A percentile compares a stretch with the other conserved stretches of the same genome.
These are phyloP conservation scores for Acanthisitta chloris DNA, from an alignment of 2,113 vertebrate species.

Conservation along the genomic window DNA sequence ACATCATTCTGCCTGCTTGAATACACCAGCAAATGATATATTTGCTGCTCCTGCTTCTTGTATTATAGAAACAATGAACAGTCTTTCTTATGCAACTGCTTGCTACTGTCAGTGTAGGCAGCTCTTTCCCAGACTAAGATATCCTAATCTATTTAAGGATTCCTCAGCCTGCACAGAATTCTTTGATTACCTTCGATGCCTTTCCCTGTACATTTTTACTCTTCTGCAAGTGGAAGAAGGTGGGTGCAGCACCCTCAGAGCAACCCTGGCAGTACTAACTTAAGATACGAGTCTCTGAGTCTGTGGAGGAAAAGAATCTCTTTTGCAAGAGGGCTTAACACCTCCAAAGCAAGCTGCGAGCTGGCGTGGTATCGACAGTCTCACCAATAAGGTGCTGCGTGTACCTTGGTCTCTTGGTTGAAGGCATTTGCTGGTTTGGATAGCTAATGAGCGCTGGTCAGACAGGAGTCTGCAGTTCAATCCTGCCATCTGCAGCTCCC, in stretches of 20 bases:
- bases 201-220: background rate
- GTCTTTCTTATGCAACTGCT: background rate
- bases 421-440: accelerated
- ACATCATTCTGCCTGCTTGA: background rate
- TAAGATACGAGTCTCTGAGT: accelerated
- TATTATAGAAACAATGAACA: background rate
- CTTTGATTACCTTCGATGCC: accelerated
- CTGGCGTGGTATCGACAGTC: accelerated
- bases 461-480: background rate
- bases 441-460: accelerated
- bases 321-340: background rate
- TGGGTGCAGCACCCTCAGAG: background rate
- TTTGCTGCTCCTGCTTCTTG: background rate
- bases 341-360: no score
- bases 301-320: background rate
- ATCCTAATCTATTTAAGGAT: background rate
- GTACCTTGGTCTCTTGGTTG: accelerated
- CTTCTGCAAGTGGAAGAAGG: background rate
- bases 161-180: background rate
- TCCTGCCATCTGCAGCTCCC: slow-evolving; percentile 54
- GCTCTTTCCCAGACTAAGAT: background rate
- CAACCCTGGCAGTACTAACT: accelerated
- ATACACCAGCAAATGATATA: background rate
- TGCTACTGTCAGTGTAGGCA: accelerated
- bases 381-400: accelerated